Percentiles rank a stretch among this genome's conserved stretches.
These are phyloP conservation scores for Stigmatopora nigra DNA, from an alignment of 2,113 vertebrate genomes.

Conservation along the genomic window DNA sequence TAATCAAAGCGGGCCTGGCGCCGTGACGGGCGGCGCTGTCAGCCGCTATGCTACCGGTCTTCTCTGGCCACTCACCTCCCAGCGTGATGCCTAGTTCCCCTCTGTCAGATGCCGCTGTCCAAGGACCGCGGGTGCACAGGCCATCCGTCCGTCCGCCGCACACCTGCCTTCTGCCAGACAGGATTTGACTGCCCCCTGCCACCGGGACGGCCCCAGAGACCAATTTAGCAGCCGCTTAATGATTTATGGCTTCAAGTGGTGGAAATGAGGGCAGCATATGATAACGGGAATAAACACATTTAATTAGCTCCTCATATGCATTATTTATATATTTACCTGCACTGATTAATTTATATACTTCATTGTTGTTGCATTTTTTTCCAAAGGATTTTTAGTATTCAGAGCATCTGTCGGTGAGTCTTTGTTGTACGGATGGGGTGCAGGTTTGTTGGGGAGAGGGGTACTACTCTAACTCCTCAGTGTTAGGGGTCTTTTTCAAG, in stretches of 20 bases:
- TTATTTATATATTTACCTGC: constrained; percentile 79
- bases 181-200: constrained; percentile 76
- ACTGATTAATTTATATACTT: constrained; percentile 74
- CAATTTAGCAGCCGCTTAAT: constrained; percentile 92
- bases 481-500: constrained; percentile 51
- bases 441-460: constrained; percentile 20
- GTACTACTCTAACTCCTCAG: constrained; percentile 44
- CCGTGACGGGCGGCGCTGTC: constrained; percentile 79
- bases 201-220: constrained; percentile 76
- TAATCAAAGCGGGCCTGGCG: constrained; percentile 80
- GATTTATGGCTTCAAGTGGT: constrained; percentile 88
- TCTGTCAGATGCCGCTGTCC: constrained; percentile 68
- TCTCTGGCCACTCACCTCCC: constrained; percentile 75
- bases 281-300: constrained; percentile 93
- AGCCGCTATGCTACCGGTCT: constrained; percentile 60
- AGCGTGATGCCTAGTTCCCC: constrained; percentile 76
- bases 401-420: constrained; percentile 69
- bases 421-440: constrained; percentile 63
- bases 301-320: constrained; percentile 83
- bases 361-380: constrained; percentile 58
- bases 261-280: constrained; percentile 85
- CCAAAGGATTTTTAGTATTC: constrained; percentile 66
- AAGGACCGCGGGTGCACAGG: constrained; percentile 67
- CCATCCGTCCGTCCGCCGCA: constrained; percentile 75
- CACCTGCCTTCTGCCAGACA: constrained; percentile 81